Percentiles rank a stretch among this genome's conserved stretches.
Evolutionary conservation across 37 sponge, comb jelly and placozoan species (phyloP).

Genomic region (Trichoplax adhaerens): DNA sequence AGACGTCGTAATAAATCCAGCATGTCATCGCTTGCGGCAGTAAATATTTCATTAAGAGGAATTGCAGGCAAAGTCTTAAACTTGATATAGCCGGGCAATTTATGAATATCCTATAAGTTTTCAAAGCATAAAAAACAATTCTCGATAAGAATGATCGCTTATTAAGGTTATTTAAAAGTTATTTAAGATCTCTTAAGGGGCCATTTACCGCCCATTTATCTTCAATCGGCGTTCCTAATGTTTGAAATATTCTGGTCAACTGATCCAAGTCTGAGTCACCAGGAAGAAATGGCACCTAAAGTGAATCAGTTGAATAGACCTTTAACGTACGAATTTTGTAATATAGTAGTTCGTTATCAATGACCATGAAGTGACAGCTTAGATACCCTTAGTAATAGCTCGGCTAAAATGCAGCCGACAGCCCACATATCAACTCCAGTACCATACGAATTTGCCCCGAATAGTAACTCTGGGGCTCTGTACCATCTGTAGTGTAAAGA

Average conservation of each 20-base stretch:
- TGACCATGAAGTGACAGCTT: not conserved
- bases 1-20: constrained; percentile 42
- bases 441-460: constrained; percentile 85
- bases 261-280: constrained; percentile 90
- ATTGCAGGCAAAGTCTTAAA: constrained; percentile 52
- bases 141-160: too few relatives aligned
- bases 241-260: constrained; percentile 74
- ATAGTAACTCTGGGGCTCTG: constrained; percentile 84
- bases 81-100: constrained; percentile 67
- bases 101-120: constrained; percentile 29
- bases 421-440: constrained; percentile 97
- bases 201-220: constrained; percentile 62
- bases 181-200: too few relatives aligned
- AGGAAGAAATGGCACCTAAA: constrained; percentile 63
- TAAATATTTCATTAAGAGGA: constrained; percentile 61
- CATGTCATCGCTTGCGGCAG: constrained; percentile 74
- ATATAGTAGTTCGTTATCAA: not conserved
- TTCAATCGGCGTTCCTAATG: constrained; percentile 74
- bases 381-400: constrained; percentile 57
- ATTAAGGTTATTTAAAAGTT: too few relatives aligned
- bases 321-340: not conserved
- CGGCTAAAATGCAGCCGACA: constrained; percentile 87
- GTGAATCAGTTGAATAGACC: not conserved
- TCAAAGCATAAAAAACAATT: not conserved
- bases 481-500: constrained; percentile 52